Conservation (phyloP, 2,888 invertebrate genomes). For the Agriopis aurantiaria region DNA sequence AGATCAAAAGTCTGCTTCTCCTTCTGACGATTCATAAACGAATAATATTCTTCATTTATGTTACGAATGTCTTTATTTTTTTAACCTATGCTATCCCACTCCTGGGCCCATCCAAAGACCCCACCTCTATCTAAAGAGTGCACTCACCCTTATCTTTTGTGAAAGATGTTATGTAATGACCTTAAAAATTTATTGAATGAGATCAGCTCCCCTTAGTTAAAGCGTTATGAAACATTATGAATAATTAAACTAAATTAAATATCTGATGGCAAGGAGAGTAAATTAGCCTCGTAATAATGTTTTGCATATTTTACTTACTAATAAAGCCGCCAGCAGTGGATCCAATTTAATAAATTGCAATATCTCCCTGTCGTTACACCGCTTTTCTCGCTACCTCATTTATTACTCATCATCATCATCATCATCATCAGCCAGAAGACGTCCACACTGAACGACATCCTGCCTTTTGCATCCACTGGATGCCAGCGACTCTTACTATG, state of each 20-base stretch:
- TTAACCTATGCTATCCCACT: too few species aligned
- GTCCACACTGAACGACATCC: too few species aligned
- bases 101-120: too few species aligned
- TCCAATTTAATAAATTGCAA: slow-evolving; percentile 69
- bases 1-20: too few species aligned
- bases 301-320: slow-evolving; percentile 78
- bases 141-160: too few species aligned
- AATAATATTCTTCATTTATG: too few species aligned
- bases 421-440: too few species aligned
- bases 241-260: slow-evolving; percentile 64
- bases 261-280: slow-evolving; percentile 57
- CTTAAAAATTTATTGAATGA: slow-evolving; percentile 13
- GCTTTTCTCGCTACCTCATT: slow-evolving; percentile 43
- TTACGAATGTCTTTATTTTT: too few species aligned
- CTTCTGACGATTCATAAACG: too few species aligned
- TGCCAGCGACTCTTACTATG: too few species aligned
- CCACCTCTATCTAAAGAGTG: too few species aligned
- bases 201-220: slow-evolving; percentile 4
- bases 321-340: slow-evolving; percentile 68
- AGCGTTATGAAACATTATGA: slow-evolving; percentile 50
- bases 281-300: slow-evolving; percentile 62
- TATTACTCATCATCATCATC: slow-evolving; percentile 59
- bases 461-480: too few species aligned
- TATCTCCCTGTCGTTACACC: slow-evolving; percentile 27
- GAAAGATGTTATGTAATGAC: slow-evolving; percentile 4